Percentiles rank a stretch among this genome's conserved stretches.
These are phyloP conservation scores for Lytechinus variegatus DNA, from an alignment of 35 echinoderm and acorn worm species.

Conservation along the genomic window DNA sequence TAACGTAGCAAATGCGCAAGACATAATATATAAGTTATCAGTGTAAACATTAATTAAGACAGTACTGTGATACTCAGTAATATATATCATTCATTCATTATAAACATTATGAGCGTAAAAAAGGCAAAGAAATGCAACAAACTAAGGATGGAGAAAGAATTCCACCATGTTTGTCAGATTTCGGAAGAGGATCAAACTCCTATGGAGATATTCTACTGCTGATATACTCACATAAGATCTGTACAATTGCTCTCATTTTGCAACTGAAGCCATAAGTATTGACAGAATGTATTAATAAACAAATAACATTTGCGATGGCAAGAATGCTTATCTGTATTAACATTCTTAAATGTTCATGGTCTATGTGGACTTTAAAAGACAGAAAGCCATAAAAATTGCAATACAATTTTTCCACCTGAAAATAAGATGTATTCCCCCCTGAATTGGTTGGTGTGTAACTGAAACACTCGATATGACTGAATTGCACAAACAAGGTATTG, in stretches of 20 bases:
- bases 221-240: not conserved
- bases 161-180: not conserved
- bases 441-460: too few species aligned
- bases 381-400: not conserved
- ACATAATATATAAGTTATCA: slow-evolving; percentile 35
- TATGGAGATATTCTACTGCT: not conserved
- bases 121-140: slow-evolving; percentile 27
- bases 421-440: not conserved
- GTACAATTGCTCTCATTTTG: not conserved
- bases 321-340: not conserved
- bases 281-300: not conserved
- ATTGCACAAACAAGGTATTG: not conserved
- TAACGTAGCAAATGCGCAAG: slow-evolving; percentile 24
- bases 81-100: slow-evolving; percentile 21
- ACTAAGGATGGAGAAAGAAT: not conserved
- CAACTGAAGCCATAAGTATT: not conserved
- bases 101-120: not conserved
- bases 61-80: slow-evolving; percentile 32
- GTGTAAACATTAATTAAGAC: slow-evolving; percentile 40
- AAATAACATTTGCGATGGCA: not conserved
- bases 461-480: not conserved
- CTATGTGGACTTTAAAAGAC: not conserved
- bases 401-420: not conserved
- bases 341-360: not conserved
- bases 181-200: not conserved